Base-by-base conservation (phyloP, 2,797 vertebrate genomes). In the Podarcis siculus region DNA sequence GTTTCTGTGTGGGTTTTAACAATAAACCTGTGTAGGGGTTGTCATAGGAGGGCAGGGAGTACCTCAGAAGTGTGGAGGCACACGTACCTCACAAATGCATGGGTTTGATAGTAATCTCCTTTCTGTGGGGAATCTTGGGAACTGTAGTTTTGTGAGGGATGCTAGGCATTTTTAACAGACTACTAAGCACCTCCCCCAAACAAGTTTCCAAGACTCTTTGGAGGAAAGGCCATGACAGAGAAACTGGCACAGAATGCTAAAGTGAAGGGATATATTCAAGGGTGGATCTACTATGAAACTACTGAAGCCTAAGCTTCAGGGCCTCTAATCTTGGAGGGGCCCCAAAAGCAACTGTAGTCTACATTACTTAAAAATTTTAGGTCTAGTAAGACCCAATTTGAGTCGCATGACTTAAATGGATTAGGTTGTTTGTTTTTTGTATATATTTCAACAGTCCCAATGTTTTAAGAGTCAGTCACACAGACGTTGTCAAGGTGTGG, bases 31-130 rank as follows among this genome's bases (percentile, higher is more conserved):
- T 35, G 32, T 87, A 84, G 19, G 89, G 30, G 8, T 23, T 13
- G 66, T 66, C 13, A 12, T 64, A 79, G 39, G 69, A 10, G 79
- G 64, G 85, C 58, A 64, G 32, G n/a, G 42, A 27, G 1, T 6
- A 79, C 19, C 17, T 87, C 86, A 87, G 83, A 86, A 89, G 39
- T 75, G 27, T 30, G 55, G 55, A 27, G 35, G 8, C 64, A 73
- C 75, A 25, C 45, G 37, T 58, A 71, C 3, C 39, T 42, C 69
- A 42, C n/a, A 69, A 35, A 32, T 27, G 32, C 9, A 25, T n/a
- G 42, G 8, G 27, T 37, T 66, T 81, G 67, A 23, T 67, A 69
- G 7, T n/a, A 9, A 67, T 69, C 32, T 12, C 2, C 8, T 75
- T 77, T 67, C 49, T 9, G 3, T 3, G 67, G 6, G 9, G 10